Evolutionary conservation across 2,113 vertebrate genomes (phyloP), one percentile per base, ranked within the genome.

Genomic region (Lasiurus borealis): DNA sequence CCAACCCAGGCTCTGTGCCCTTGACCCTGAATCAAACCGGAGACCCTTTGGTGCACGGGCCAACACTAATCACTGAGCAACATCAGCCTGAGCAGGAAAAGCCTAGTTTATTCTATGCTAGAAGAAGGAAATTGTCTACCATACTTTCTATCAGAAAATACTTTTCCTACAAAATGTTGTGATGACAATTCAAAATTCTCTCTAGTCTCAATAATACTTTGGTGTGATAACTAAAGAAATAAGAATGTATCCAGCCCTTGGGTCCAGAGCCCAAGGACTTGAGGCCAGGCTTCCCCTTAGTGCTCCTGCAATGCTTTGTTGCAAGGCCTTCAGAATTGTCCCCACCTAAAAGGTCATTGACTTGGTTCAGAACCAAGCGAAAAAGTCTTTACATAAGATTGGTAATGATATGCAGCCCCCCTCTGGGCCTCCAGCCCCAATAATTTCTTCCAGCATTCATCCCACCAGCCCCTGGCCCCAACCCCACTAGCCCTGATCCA

Each of bases 61-160:
- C 8, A 0, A 62, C 9, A 62, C 59, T 62, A 62, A 62, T 62
- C 23, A 62, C 59, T 27, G 59, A 9, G 4, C 69, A 44, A 2
- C 59, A 98, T 23, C 25, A 62, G 59, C 23, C 59, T 62, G 59
- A 98, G 98, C 98, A 98, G 77, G 77, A 18, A 87, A 29, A 59
- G 59, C 25, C 78, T 66, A 4, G 6, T 72, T 93, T 57, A 23
- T 14, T 85, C 11, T 71, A 3, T 62, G 34, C n/a, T 36, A 34
- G 29, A 64, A 54, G 21, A 96, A 68, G 11, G 21, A 27, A 83
- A 34, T 8, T 19, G 5, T n/a, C 21, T n/a, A 13, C 6, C 34
- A 8, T 36, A 1, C 15, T 93, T 92, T 78, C 68, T 50, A 25
- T 52, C 48, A 90, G 72, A 78, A 95, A 84, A 46, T n/a, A 57